Evolutionary conservation across 2,797 vertebrate species (phyloP).

Genomic region (Sebastes trivittatus): DNA sequence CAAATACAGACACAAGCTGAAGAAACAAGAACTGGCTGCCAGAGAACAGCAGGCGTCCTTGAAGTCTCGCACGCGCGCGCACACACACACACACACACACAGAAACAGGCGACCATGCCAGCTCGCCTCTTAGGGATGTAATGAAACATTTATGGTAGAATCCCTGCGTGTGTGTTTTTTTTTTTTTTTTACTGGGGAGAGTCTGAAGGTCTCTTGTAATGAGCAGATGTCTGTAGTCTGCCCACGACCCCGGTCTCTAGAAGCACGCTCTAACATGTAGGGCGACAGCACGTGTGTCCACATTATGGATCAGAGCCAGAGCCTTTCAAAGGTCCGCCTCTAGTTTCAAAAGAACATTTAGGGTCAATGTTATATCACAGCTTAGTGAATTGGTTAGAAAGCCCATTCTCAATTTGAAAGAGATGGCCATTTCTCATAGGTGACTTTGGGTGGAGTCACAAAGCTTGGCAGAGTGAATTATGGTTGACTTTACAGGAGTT

Average conservation of each 20-base stretch:
- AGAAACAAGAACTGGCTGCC: slow-evolving; percentile 67
- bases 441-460: slow-evolving; percentile 67
- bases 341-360: slow-evolving; percentile 30
- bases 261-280: slow-evolving; percentile 66
- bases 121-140: slow-evolving; percentile 69
- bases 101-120: slow-evolving; percentile 49
- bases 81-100: slow-evolving; percentile 13
- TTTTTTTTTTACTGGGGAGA: slow-evolving; percentile 62
- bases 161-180: slow-evolving; percentile 34
- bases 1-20: slow-evolving; percentile 70
- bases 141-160: slow-evolving; percentile 81
- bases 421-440: slow-evolving; percentile 33
- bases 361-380: slow-evolving; percentile 35
- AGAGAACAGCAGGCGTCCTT: slow-evolving; percentile 78
- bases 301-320: slow-evolving; percentile 27
- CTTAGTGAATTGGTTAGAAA: slow-evolving; percentile 14
- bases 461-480: slow-evolving; percentile 48
- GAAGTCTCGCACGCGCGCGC: slow-evolving; percentile 42
- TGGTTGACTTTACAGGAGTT: slow-evolving; percentile 43
- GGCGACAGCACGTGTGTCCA: slow-evolving; percentile 10
- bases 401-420: not conserved
- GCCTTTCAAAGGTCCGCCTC: slow-evolving; percentile 16
- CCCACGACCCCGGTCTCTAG: slow-evolving; percentile 54
- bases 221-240: slow-evolving; percentile 77
- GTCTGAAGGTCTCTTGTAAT: slow-evolving; percentile 79